Evolutionary conservation across 2,113 vertebrate species (phyloP).

Genomic region (Benitochromis conjunctus): DNA sequence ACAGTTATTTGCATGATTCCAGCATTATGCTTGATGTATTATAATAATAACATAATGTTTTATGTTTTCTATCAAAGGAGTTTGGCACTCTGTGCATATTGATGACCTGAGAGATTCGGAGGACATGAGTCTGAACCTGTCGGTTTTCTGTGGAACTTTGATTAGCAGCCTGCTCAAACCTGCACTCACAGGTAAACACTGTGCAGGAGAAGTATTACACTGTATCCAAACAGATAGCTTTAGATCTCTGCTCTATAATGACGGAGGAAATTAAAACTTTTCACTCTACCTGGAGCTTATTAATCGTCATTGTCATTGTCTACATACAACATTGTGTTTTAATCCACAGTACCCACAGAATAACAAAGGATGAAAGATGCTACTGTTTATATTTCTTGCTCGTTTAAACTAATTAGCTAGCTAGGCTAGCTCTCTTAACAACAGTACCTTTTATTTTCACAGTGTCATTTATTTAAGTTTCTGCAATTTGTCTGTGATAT

Average conservation of each 20-base stretch:
- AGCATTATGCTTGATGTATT: not conserved
- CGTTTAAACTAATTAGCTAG: not conserved
- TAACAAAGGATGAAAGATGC: not conserved
- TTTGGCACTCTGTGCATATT: slow-evolving; percentile 71
- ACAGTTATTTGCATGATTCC: fast-evolving
- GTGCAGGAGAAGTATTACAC: not conserved
- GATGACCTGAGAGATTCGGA: slow-evolving; percentile 73
- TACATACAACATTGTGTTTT: not conserved
- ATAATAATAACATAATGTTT: not conserved
- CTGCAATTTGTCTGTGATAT: not conserved
- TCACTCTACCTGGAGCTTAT: not conserved
- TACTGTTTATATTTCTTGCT: not conserved
- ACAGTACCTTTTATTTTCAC: not conserved
- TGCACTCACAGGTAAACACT: slow-evolving; percentile 21
- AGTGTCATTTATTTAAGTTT: not conserved
- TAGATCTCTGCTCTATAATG: not conserved
- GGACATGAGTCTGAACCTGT: slow-evolving; percentile 71
- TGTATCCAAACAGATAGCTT: not conserved
- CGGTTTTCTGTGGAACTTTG: slow-evolving; percentile 62
- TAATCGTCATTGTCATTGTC: not conserved
- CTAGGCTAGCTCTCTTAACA: not conserved
- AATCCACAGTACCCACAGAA: not conserved
- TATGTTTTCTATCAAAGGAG: slow-evolving; percentile 37
- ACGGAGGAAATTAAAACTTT: not conserved
- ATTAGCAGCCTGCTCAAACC: slow-evolving; percentile 65